These are phyloP conservation scores for Chlorops oryzae DNA, from an alignment of 1,140 invertebrate genomes.

Conservation along the genomic window DNA sequence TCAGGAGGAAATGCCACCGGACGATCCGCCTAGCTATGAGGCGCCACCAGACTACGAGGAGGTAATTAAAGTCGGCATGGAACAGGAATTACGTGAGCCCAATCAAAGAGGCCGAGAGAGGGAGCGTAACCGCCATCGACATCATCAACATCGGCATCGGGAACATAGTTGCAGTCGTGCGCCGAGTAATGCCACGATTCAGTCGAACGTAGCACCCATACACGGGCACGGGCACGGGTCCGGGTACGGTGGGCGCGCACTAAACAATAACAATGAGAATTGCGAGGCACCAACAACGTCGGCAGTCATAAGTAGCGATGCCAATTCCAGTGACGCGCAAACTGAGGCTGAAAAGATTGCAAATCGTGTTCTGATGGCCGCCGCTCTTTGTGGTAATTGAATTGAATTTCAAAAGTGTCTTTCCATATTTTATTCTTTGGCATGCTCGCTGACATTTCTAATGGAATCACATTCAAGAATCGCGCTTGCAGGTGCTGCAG, in stretches of 20 bases:
- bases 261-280: too few relatives aligned
- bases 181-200: constrained; percentile 32
- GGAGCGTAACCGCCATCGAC: constrained; percentile 15
- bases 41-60: constrained; percentile 66
- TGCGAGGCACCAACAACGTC: constrained; percentile 32
- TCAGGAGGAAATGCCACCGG: constrained; percentile 53
- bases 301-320: background rate
- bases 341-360: constrained; percentile 11
- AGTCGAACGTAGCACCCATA: constrained; percentile 33
- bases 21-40: constrained; percentile 65
- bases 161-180: constrained; percentile 29
- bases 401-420: constrained; percentile 1
- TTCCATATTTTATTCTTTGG: background rate
- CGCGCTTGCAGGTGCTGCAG: constrained; percentile 44
- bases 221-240: constrained; percentile 13
- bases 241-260: background rate
- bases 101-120: constrained; percentile 21
- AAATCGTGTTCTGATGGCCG: constrained; percentile 30
- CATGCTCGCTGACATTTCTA: constrained; percentile 3
- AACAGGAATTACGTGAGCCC: constrained; percentile 37
- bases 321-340: background rate
- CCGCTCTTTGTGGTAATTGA: constrained; percentile 38
- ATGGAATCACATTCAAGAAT: constrained; percentile 35
- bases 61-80: constrained; percentile 55
- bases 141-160: constrained; percentile 13